Conservation (phyloP, 2,888 invertebrate genomes). For the Rhamnusium bicolor region DNA sequence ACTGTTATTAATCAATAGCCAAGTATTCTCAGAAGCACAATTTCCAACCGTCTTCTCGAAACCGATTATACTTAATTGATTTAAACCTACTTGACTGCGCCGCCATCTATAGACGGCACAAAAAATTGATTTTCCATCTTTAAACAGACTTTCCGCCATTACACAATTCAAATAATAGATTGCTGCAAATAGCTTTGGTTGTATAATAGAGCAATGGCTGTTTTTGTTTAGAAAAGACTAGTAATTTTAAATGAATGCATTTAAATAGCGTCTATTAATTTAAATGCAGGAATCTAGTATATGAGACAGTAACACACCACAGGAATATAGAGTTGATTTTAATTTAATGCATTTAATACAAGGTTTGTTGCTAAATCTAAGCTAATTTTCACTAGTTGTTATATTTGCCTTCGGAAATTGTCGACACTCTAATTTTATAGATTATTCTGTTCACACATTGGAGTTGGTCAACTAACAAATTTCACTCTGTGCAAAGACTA, state of each 20-base stretch:
- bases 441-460: too few relatives aligned
- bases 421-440: too few relatives aligned
- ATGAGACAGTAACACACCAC: slow-evolving; percentile 38
- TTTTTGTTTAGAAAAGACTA: slow-evolving; percentile 45
- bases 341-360: slow-evolving; percentile 12
- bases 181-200: slow-evolving; percentile 49
- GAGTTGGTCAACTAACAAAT: too few relatives aligned
- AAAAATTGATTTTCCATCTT: slow-evolving; percentile 54
- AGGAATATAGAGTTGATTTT: slow-evolving; percentile 36
- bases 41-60: slow-evolving; percentile 54
- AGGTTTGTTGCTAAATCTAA: not conserved
- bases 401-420: too few relatives aligned
- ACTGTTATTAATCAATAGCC: slow-evolving; percentile 52
- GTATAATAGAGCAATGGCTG: slow-evolving; percentile 58
- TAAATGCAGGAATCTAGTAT: slow-evolving; percentile 40
- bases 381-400: not conserved
- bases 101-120: slow-evolving; percentile 52
- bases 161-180: slow-evolving; percentile 52
- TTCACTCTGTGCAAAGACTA: too few relatives aligned
- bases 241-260: slow-evolving; percentile 35
- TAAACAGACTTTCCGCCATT: slow-evolving; percentile 52
- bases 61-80: slow-evolving; percentile 58
- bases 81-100: slow-evolving; percentile 46
- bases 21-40: slow-evolving; percentile 51
- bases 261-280: slow-evolving; percentile 24